Percentiles rank a stretch among this genome's conserved stretches.
phyloP scores from a whole-genome alignment of 1,140 invertebrate species.

The Megathymus violae region DNA sequence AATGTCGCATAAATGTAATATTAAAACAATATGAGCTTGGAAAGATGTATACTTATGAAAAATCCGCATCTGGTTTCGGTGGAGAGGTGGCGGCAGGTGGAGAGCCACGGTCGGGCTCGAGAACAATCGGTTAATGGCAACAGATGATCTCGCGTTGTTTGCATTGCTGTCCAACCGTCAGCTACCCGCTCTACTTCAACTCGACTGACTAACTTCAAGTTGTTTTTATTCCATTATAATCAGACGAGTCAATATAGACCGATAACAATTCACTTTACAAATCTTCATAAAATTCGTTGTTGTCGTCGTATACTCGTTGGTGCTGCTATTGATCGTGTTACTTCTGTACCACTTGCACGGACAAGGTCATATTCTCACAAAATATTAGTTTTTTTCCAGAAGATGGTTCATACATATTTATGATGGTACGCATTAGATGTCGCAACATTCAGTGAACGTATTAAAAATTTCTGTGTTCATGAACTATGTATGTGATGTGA shows the following conservation, averaged over 20 bases:
- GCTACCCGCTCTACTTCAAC: slow-evolving; percentile 1
- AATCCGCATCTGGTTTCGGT: slow-evolving; percentile 1
- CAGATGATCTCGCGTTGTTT: slow-evolving; percentile 60
- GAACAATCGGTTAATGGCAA: slow-evolving; percentile 65
- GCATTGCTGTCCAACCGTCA: slow-evolving; percentile 49
- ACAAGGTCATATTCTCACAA: background rate
- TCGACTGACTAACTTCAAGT: slow-evolving; percentile 19
- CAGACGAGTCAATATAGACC: slow-evolving; percentile 14
- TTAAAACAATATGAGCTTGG: too few species aligned
- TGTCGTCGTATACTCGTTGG: too few species aligned
- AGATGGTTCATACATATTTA: too few species aligned
- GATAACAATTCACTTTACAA: background rate
- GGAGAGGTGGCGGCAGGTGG: background rate
- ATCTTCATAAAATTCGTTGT: too few species aligned
- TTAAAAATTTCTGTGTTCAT: too few species aligned
- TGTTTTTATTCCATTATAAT: slow-evolving; percentile 32
- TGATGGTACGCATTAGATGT: too few species aligned
- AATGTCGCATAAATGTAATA: too few species aligned
- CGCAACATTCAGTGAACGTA: too few species aligned
- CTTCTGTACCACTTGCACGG: too few species aligned
- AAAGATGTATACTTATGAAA: too few species aligned
- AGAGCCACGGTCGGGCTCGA: slow-evolving; percentile 1
- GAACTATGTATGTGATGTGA: too few species aligned
- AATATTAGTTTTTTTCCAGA: background rate
- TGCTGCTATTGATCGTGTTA: too few species aligned